Evolutionary conservation across 2,113 vertebrate genomes (phyloP).

Genomic region (Sceloporus tristichus): DNA sequence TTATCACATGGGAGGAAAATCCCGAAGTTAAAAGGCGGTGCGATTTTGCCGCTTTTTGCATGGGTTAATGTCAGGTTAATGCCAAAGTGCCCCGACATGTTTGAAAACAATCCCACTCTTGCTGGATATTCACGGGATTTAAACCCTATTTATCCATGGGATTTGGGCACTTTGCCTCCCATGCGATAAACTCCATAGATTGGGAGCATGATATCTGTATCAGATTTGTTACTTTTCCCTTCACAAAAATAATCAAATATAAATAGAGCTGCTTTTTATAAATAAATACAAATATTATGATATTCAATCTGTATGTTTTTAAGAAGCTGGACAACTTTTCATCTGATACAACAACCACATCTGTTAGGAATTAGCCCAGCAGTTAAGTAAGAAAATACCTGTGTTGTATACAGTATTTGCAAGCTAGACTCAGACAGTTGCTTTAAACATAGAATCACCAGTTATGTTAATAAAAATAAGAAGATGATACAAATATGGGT

Average conservation of each 20-base stretch:
- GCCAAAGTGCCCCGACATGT: no score
- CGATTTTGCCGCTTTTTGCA: no score
- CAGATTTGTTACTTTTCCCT: neutral
- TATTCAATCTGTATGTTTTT: slow-evolving; percentile 60
- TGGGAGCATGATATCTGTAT: neutral
- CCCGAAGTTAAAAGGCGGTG: no score
- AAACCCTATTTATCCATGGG: no score
- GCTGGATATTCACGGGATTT: no score
- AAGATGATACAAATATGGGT: slow-evolving; percentile 1
- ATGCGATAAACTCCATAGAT: no score
- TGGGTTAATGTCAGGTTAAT: no score
- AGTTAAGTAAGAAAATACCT: slow-evolving; percentile 27
- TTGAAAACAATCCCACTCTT: no score
- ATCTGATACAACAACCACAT: slow-evolving; percentile 42
- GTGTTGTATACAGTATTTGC: slow-evolving; percentile 31
- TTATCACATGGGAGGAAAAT: no score
- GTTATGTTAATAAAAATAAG: slow-evolving; percentile 26
- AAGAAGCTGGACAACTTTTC: slow-evolving; percentile 48
- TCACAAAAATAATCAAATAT: neutral
- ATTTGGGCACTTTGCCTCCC: no score
- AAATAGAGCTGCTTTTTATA: slow-evolving; percentile 46
- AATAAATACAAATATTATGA: slow-evolving; percentile 20
- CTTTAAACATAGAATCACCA: slow-evolving; percentile 41
- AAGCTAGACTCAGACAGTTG: slow-evolving; percentile 26
- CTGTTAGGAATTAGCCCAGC: slow-evolving; percentile 25